These are phyloP conservation scores for Caenorhabditis panamensis DNA, from an alignment of 2,888 invertebrate genomes.

Conservation along the genomic window DNA sequence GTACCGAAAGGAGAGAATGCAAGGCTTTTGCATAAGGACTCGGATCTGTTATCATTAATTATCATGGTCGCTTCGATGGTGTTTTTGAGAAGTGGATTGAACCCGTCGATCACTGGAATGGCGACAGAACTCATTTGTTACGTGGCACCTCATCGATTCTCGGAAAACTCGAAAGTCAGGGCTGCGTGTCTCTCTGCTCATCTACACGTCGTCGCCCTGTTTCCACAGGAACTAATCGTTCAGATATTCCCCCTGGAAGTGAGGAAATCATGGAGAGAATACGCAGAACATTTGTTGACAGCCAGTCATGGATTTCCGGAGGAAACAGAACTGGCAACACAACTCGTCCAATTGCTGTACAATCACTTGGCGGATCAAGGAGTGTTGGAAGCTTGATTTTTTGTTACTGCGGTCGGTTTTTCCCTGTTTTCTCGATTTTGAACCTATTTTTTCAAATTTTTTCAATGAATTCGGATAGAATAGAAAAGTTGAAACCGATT, in stretches of 20 bases:
- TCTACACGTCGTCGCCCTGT: constrained; percentile 23
- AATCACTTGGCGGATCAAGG: too few relatives aligned
- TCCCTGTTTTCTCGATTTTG: too few relatives aligned
- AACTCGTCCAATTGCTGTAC: too few relatives aligned
- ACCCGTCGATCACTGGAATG: constrained; percentile 25
- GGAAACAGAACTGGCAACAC: not conserved
- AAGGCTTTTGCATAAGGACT: constrained; percentile 30
- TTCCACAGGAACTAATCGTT: not conserved
- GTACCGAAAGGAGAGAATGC: constrained; percentile 34
- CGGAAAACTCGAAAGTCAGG: constrained; percentile 44
- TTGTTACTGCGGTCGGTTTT: too few relatives aligned
- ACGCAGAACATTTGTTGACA: not conserved
- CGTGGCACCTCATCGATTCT: constrained; percentile 46
- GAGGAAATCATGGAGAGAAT: not conserved
- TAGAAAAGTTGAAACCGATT: too few relatives aligned
- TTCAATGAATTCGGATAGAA: too few relatives aligned
- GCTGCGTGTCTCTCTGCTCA: constrained; percentile 22
- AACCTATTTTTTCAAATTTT: too few relatives aligned
- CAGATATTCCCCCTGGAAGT: not conserved
- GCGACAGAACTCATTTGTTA: constrained; percentile 55
- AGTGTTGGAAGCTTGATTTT: too few relatives aligned
- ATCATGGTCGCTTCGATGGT: constrained; percentile 53
- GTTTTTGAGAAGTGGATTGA: constrained; percentile 38
- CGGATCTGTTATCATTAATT: constrained; percentile 39
- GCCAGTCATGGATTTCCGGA: not conserved